Evolutionary conservation across 2,888 invertebrate species (phyloP), one percentile per base, ranked within the genome.

Genomic region (Atethmia centrago): DNA sequence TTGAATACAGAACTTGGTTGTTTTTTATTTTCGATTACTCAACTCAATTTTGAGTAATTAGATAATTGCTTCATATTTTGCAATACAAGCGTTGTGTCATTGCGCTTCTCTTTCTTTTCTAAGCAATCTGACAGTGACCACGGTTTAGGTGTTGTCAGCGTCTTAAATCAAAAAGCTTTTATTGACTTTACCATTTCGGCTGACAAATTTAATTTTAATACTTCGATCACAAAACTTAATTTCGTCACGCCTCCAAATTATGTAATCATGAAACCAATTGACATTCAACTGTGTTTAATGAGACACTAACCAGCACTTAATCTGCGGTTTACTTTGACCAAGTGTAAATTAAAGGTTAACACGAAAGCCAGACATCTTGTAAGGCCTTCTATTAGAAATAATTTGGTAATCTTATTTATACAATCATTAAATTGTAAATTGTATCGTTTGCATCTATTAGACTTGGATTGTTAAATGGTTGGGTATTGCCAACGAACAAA

Each of bases 321-420:
- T 86, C 76, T 79, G 82, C 61, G 84, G 53, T 58, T 83, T 80
- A 85, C 83, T 82, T 85, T 81, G 73, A 85, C 87, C 85, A 86
- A 85, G 79, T 86, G 36, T 86, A 83, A 87, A 87, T 82, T 71
- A 79, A 71, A 82, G 72, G 78, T 84, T 84, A 77, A 85, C 84
- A 79, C 73, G 77, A 77, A 82, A 85, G 65, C 77, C 84, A 70
- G 66, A 75, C 28, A 71, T 86, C 84, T 86, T 56, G 69, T 55
- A 79, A 79, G 51, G 68, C 69, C 53, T 55, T 1, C 31, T 69
- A 58, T 51, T 69, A 69, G 79, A 69, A 65, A 77, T 73, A 47
- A 74, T 80, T 84, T 77, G 65, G 70, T 78, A 64, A 61, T 69
- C 51, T 47, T 81, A 55, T 83, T 80, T 71, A 85, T 70, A 58